Conservation (phyloP, 2,797 vertebrate genomes). For the Galaxias olidus region DNA sequence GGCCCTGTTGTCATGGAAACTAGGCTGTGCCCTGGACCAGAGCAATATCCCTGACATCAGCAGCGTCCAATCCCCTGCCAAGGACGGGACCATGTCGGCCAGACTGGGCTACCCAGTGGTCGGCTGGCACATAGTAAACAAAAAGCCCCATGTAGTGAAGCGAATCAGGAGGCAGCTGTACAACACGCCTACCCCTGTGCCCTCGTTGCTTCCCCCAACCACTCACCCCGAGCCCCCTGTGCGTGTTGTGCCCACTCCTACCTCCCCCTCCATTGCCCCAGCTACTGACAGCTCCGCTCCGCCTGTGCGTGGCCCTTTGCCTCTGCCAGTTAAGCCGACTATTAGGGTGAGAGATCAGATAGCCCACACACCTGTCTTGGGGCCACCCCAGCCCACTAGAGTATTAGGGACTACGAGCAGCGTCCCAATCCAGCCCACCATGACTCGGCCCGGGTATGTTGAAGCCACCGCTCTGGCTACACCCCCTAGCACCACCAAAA, state of each 20-base stretch:
- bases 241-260: constrained; percentile 91
- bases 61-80: constrained; percentile 87
- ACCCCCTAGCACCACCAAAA: constrained; percentile 86
- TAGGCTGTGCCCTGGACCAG: constrained; percentile 90
- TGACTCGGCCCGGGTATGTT: constrained; percentile 83
- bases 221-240: constrained; percentile 85
- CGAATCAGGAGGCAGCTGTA: constrained; percentile 88
- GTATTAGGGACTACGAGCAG: constrained; percentile 85
- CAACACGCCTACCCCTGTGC: constrained; percentile 87
- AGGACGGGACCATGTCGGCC: constrained; percentile 91
- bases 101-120: constrained; percentile 91
- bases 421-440: constrained; percentile 83
- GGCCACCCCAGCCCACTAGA: constrained; percentile 89
- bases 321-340: constrained; percentile 90
- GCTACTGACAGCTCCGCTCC: constrained; percentile 87
- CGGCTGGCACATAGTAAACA: constrained; percentile 97
- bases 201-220: constrained; percentile 87
- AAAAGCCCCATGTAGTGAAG: constrained; percentile 88
- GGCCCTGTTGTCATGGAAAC: constrained; percentile 91
- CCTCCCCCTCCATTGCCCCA: constrained; percentile 89
- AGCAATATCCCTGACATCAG: constrained; percentile 88
- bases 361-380: constrained; percentile 89
- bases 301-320: constrained; percentile 89
- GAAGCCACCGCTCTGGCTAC: constrained; percentile 89
- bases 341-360: constrained; percentile 88